A percentile compares a stretch with the other conserved stretches of the same genome.
Evolutionary conservation across 2,797 vertebrate genomes (phyloP).

Genomic region (Cryptoblepharus egeriae): DNA sequence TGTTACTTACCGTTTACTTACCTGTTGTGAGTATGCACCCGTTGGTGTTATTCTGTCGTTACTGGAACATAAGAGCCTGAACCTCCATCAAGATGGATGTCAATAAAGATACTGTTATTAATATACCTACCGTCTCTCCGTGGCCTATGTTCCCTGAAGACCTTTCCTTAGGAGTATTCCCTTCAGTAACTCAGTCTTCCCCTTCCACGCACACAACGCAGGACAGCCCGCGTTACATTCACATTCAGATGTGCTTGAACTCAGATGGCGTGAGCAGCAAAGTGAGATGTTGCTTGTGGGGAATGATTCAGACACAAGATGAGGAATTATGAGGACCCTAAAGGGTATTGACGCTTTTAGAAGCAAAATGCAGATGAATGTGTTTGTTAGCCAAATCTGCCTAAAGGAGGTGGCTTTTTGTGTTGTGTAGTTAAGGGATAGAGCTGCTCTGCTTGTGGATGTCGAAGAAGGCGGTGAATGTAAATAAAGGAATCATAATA

Average conservation of each 20-base stretch:
- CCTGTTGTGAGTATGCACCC: too few species aligned
- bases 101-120: too few species aligned
- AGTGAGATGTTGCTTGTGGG: background rate
- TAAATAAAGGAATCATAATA: slow-evolving; percentile 2
- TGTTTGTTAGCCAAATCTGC: background rate
- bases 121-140: too few species aligned
- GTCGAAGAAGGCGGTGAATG: background rate
- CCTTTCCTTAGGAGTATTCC: too few species aligned
- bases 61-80: too few species aligned
- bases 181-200: too few species aligned
- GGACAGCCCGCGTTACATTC: too few species aligned
- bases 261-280: background rate
- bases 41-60: too few species aligned
- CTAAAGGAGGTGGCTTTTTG: background rate
- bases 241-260: background rate
- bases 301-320: background rate
- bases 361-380: background rate
- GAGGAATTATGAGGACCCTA: background rate
- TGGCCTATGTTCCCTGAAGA: too few species aligned
- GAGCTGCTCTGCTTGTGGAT: background rate
- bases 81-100: too few species aligned
- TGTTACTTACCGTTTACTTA: too few species aligned
- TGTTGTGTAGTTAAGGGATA: background rate
- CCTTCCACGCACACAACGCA: too few species aligned
- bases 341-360: background rate